Percentiles rank a stretch among this genome's conserved stretches.
phyloP scores from a whole-genome alignment of 2,113 vertebrate species.

The Charadrius vociferus region DNA sequence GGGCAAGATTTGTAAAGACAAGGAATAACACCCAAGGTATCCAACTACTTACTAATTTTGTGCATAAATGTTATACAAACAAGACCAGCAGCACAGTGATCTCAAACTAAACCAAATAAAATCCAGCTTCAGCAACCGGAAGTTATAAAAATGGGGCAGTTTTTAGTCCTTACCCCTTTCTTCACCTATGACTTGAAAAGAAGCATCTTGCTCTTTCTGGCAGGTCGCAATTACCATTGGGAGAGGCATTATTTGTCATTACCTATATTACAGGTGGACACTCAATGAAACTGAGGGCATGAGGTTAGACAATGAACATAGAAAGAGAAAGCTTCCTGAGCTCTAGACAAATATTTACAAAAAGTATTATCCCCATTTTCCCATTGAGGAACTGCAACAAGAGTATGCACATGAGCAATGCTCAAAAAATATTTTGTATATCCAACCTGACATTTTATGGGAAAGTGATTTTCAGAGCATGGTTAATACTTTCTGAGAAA shows the following conservation, averaged over 20 bases:
- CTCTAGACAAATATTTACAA: neutral
- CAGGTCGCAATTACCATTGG: neutral
- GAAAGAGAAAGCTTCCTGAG: neutral
- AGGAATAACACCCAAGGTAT: neutral
- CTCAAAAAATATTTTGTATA: neutral
- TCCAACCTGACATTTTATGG: neutral
- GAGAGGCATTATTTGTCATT: neutral
- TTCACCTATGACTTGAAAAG: neutral
- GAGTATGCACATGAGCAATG: neutral
- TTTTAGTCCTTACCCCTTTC: neutral
- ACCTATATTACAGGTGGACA: neutral
- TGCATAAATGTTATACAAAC: neutral
- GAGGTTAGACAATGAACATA: neutral
- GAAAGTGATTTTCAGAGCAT: neutral
- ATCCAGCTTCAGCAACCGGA: neutral
- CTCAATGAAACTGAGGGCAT: neutral
- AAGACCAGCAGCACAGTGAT: neutral
- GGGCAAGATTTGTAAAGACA: neutral
- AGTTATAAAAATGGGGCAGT: neutral
- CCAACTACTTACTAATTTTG: accelerated
- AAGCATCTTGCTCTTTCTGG: neutral
- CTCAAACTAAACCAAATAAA: neutral
- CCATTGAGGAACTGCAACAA: neutral
- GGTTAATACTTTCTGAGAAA: neutral
- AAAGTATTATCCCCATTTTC: neutral